Percentiles rank a stretch among this genome's conserved stretches.
phyloP scores from a whole-genome alignment of 2,797 vertebrate genomes.

The Sorex maritimensis region DNA sequence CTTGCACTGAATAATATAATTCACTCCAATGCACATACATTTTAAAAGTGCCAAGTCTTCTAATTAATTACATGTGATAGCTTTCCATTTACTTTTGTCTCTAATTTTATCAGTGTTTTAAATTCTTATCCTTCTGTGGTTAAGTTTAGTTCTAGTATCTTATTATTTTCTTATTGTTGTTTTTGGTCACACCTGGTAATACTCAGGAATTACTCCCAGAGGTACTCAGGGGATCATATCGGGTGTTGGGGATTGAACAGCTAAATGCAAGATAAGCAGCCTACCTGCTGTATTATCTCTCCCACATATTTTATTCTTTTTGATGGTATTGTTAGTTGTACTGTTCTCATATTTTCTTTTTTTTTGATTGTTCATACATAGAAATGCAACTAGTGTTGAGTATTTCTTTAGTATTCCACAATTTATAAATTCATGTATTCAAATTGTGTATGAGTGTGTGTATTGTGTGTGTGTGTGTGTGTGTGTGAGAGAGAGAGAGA shows the following conservation, averaged over 20 bases:
- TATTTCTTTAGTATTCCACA: neutral
- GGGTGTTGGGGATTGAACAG: too few species aligned
- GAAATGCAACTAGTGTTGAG: conserved; percentile 34
- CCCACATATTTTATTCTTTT: neutral
- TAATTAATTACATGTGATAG: neutral
- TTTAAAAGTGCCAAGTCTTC: conserved; percentile 10
- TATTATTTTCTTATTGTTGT: conserved; percentile 22
- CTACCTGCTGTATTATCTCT: too few species aligned
- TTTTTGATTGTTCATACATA: conserved; percentile 18
- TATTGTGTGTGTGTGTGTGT: too few species aligned
- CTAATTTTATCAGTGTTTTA: neutral
- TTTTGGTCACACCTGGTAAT: neutral
- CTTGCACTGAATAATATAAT: neutral
- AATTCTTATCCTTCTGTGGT: neutral
- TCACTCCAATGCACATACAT: neutral
- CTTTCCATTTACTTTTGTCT: conserved; percentile 29
- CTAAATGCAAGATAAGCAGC: too few species aligned
- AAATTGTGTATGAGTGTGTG: neutral
- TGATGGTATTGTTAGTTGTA: neutral
- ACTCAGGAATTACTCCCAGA: too few species aligned
- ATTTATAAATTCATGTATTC: neutral
- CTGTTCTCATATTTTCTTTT: conserved; percentile 30
- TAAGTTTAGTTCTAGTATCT: conserved; percentile 29
- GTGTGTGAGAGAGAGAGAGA: neutral
- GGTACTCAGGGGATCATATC: too few species aligned